Percentiles rank a stretch among this genome's conserved stretches.
Conservation (phyloP, 2,113 vertebrate genomes). For the Brachyhypopomus gauderio region DNA sequence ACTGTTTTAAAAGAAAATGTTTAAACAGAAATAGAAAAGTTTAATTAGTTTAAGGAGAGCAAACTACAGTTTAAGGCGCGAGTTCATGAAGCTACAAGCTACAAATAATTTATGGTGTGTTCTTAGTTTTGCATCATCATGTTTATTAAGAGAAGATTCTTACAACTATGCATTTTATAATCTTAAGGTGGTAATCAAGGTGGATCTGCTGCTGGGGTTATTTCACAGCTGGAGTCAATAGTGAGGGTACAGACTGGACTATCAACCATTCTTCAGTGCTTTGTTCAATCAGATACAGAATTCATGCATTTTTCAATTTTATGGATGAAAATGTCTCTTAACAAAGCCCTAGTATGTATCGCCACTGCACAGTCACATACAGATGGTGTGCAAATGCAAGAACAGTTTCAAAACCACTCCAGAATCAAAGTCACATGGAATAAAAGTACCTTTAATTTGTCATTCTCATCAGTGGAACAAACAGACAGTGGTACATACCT, state of each 20-base stretch:
- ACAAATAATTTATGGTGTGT: no score
- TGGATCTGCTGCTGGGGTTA: background rate
- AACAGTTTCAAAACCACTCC: conserved; percentile 15
- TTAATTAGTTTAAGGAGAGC: no score
- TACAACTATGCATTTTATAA: background rate
- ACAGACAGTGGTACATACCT: conserved; percentile 11
- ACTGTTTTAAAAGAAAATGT: no score
- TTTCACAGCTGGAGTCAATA: background rate
- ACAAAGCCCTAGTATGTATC: background rate
- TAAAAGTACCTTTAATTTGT: background rate
- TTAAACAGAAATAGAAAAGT: no score
- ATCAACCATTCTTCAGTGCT: background rate
- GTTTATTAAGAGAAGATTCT: no score
- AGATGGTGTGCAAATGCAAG: background rate
- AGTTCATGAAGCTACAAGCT: no score
- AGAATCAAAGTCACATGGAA: background rate
- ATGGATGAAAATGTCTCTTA: conserved; percentile 1
- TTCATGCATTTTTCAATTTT: background rate
- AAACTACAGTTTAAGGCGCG: no score
- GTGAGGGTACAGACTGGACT: background rate
- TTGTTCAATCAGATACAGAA: background rate
- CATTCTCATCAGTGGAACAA: background rate
- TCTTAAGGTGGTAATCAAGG: background rate
- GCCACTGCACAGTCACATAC: background rate
- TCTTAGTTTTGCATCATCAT: no score